Percentiles rank a stretch among this genome's conserved stretches.
Evolutionary conservation across 35 echinoderm and acorn worm genomes (phyloP).

Genomic region (Apostichopus parvimensis): DNA sequence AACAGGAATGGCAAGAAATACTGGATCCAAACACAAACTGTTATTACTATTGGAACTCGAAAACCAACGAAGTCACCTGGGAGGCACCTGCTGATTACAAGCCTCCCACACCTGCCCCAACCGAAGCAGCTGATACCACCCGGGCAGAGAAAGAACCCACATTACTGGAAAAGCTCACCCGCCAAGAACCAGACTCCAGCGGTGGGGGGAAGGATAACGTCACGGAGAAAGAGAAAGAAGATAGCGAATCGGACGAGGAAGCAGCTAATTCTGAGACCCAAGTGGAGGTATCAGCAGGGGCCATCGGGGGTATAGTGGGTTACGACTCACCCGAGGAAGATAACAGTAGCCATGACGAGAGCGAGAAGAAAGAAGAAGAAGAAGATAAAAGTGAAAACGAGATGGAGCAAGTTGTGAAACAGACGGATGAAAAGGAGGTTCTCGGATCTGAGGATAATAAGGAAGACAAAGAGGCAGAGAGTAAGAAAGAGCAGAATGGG

Average conservation of each 20-base stretch:
- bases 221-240: background rate
- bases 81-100: slow-evolving; percentile 69
- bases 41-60: slow-evolving; percentile 94
- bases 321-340: slow-evolving; percentile 14
- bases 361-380: background rate
- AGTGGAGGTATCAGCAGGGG: background rate
- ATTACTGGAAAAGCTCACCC: slow-evolving; percentile 30
- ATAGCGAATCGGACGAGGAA: background rate
- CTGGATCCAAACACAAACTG: slow-evolving; percentile 95
- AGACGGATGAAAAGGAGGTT: background rate
- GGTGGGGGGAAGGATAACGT: background rate
- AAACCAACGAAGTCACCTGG: slow-evolving; percentile 90
- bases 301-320: slow-evolving; percentile 3
- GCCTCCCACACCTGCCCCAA: background rate
- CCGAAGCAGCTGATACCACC: background rate
- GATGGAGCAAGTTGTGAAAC: background rate
- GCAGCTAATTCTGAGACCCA: background rate
- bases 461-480: slow-evolving; percentile 27
- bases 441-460: background rate
- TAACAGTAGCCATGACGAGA: slow-evolving; percentile 9
- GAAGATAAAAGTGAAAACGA: background rate
- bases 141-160: slow-evolving; percentile 17
- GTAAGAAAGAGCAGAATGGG: slow-evolving; percentile 26
- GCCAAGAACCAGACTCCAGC: slow-evolving; percentile 38
- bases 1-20: slow-evolving; percentile 85